Evolutionary conservation across 2,888 invertebrate genomes (phyloP).

Genomic region (Microctonus brassicae): DNA sequence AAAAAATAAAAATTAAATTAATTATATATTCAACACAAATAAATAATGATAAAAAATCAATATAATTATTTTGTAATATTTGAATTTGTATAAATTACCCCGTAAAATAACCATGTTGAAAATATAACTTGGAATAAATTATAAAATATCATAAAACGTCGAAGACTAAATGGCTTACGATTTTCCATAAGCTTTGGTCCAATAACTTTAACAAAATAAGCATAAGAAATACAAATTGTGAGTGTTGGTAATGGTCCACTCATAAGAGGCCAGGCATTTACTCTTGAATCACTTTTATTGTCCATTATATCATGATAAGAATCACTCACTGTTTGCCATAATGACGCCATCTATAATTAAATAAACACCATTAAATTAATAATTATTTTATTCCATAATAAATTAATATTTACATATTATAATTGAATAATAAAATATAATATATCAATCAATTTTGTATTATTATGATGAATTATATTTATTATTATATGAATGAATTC

Average conservation of each 20-base stretch:
- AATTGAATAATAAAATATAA: constrained; percentile 2
- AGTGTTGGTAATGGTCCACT: constrained; percentile 85
- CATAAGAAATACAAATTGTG: constrained; percentile 81
- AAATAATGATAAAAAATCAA: not conserved
- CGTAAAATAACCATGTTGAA: constrained; percentile 81
- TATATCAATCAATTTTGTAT: too few species aligned
- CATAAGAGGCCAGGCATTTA: constrained; percentile 86
- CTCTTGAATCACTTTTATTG: constrained; percentile 86
- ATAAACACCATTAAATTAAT: constrained; percentile 15
- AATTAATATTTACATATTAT: not conserved
- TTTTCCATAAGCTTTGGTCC: constrained; percentile 90
- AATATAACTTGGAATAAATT: constrained; percentile 87
- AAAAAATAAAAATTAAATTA: constrained; percentile 15
- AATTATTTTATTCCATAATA: not conserved
- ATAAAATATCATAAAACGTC: constrained; percentile 82
- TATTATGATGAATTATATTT: too few species aligned
- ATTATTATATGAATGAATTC: constrained; percentile 1
- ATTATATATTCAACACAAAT: constrained; percentile 6
- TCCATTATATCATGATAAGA: constrained; percentile 85
- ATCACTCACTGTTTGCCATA: constrained; percentile 74
- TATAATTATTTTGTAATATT: not conserved
- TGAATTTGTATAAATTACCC: constrained; percentile 70
- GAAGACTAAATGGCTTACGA: constrained; percentile 84
- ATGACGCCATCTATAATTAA: constrained; percentile 73
- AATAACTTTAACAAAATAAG: constrained; percentile 80